Conservation (phyloP, 2,797 vertebrate species). For the Botia kubotai region DNA sequence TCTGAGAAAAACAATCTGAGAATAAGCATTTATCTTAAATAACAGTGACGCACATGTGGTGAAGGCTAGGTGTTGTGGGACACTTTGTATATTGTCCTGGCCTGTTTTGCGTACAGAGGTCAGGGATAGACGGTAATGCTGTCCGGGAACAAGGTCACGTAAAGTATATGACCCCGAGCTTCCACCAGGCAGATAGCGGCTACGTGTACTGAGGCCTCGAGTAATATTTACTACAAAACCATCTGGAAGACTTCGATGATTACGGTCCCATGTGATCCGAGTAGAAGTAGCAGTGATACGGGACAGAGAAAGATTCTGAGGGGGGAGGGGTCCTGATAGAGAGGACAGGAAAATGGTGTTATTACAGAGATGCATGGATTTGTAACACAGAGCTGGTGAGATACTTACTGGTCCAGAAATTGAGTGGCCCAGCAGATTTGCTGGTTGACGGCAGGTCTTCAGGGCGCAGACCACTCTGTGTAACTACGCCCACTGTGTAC, state of each 20-base stretch:
- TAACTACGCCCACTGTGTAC: slow-evolving; percentile 85
- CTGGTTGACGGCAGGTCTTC: slow-evolving; percentile 88
- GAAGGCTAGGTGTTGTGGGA: slow-evolving; percentile 84
- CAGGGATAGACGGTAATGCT: slow-evolving; percentile 86
- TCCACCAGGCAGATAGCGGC: slow-evolving; percentile 90
- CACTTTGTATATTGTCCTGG: slow-evolving; percentile 87
- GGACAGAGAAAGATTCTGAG: slow-evolving; percentile 88
- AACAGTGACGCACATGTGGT: slow-evolving; percentile 83
- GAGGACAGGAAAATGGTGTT: slow-evolving; percentile 2
- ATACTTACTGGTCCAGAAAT: slow-evolving; percentile 91
- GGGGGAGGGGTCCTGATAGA: slow-evolving; percentile 86
- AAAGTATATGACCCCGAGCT: slow-evolving; percentile 84
- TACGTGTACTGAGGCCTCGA: slow-evolving; percentile 86
- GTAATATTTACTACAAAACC: slow-evolving; percentile 95
- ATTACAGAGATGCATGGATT: slow-evolving; percentile 1
- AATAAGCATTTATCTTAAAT: neutral
- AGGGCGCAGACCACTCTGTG: slow-evolving; percentile 84
- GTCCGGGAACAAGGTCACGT: slow-evolving; percentile 85
- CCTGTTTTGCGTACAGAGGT: slow-evolving; percentile 83
- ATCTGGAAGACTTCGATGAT: slow-evolving; percentile 74
- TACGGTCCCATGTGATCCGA: slow-evolving; percentile 85
- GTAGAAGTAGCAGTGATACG: slow-evolving; percentile 85
- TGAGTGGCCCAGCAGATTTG: slow-evolving; percentile 83
- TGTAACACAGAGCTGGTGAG: slow-evolving; percentile 2
- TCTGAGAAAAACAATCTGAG: neutral